A percentile compares a stretch with the other conserved stretches of the same genome.
Evolutionary conservation across 2,888 invertebrate genomes (phyloP).

Genomic region (Carabus problematicus): DNA sequence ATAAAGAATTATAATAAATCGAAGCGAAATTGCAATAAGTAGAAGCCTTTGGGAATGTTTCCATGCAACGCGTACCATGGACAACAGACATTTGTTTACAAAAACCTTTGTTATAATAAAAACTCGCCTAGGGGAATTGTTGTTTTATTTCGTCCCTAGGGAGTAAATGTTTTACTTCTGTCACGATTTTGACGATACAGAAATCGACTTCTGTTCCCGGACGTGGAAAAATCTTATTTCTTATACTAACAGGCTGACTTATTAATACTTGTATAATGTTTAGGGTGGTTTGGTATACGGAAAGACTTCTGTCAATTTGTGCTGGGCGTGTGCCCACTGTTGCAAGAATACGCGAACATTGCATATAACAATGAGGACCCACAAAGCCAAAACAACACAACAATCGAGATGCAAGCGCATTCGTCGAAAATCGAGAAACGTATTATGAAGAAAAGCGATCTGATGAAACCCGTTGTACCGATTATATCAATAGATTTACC

Average conservation of each 20-base stretch:
- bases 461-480: conserved; percentile 85
- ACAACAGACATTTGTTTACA: no score
- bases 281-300: conserved; percentile 99
- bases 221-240: not conserved
- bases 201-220: no score
- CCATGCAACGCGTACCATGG: no score
- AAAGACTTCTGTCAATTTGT: conserved; percentile 98
- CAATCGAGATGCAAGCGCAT: conserved; percentile 60
- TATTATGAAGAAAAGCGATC: conserved; percentile 77
- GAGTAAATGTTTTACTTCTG: no score
- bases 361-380: conserved; percentile 80
- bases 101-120: no score
- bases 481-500: conserved; percentile 91
- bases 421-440: conserved; percentile 63
- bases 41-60: no score
- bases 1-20: no score
- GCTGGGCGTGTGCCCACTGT: conserved; percentile 90
- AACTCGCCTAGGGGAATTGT: no score
- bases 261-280: conserved; percentile 46
- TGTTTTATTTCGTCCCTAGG: no score
- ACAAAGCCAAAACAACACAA: conserved; percentile 56
- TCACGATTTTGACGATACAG: no score
- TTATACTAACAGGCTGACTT: not conserved
- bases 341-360: conserved; percentile 98
- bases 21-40: no score